Percentiles rank a stretch among this genome's conserved stretches.
Conservation (phyloP, 2,113 vertebrate genomes). For the Gorsachius goisagi region DNA sequence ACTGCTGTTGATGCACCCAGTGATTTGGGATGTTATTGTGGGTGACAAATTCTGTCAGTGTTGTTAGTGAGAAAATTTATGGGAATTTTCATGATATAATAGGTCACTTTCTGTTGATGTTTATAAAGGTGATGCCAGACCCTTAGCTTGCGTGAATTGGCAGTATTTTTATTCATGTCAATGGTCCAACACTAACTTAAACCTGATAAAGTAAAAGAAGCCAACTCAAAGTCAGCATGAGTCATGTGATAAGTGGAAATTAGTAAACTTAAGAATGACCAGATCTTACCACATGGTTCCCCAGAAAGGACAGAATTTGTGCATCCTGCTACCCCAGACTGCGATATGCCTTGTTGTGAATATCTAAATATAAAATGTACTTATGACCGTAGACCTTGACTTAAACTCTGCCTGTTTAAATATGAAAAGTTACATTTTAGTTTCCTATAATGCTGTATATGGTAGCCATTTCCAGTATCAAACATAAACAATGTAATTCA, state of each 20-base stretch:
- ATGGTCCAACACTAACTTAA: background rate
- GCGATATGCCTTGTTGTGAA: slow-evolving; percentile 16
- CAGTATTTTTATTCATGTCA: background rate
- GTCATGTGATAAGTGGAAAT: background rate
- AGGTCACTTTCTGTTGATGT: background rate
- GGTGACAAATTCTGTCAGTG: slow-evolving; percentile 61
- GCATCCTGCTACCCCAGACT: background rate
- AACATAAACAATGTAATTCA: slow-evolving; percentile 46
- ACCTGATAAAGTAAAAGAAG: background rate
- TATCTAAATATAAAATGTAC: slow-evolving; percentile 45
- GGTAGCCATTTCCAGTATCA: slow-evolving; percentile 31
- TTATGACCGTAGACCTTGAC: background rate
- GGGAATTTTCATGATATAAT: background rate
- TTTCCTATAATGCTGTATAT: slow-evolving; percentile 51
- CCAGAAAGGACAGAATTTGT: slow-evolving; percentile 61
- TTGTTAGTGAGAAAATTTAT: background rate
- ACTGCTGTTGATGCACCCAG: background rate
- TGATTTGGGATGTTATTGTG: slow-evolving; percentile 10
- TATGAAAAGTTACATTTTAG: slow-evolving; percentile 33
- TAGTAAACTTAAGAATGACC: background rate
- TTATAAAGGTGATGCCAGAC: background rate
- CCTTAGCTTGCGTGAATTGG: background rate
- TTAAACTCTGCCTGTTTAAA: slow-evolving; percentile 44
- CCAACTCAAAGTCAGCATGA: background rate
- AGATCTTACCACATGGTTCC: background rate